Percentiles rank a stretch among this genome's conserved stretches.
These are phyloP conservation scores for Drosophila mojavensis DNA, from an alignment of 1,140 invertebrate genomes.

Conservation along the genomic window DNA sequence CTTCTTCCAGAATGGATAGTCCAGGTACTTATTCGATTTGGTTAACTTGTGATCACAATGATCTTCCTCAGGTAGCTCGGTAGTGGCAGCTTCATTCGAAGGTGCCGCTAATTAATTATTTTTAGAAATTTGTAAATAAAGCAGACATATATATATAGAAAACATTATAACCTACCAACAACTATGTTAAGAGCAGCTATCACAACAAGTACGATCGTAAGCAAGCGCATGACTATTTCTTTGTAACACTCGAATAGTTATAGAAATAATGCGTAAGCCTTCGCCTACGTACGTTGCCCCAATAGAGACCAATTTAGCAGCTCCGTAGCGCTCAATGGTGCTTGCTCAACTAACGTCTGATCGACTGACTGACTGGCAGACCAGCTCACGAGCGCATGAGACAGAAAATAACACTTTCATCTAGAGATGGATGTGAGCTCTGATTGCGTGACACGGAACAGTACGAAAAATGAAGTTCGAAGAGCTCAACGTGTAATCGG, in stretches of 20 bases:
- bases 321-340: slow-evolving; percentile 56
- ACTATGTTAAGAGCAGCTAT: slow-evolving; percentile 9
- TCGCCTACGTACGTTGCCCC: slow-evolving; percentile 52
- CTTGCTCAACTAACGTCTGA: slow-evolving; percentile 39
- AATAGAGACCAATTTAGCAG: slow-evolving; percentile 34
- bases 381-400: slow-evolving; percentile 8
- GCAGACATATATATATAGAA: neutral
- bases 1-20: slow-evolving; percentile 73
- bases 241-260: neutral
- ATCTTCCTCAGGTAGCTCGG: slow-evolving; percentile 2
- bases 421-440: neutral
- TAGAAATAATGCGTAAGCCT: slow-evolving; percentile 11
- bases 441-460: neutral
- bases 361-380: slow-evolving; percentile 20
- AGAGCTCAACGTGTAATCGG: too few relatives aligned
- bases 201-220: neutral
- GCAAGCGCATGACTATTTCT: slow-evolving; percentile 17
- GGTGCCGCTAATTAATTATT: slow-evolving; percentile 26
- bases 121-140: neutral
- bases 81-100: slow-evolving; percentile 35
- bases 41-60: slow-evolving; percentile 68
- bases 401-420: slow-evolving; percentile 14
- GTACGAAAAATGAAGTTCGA: neutral
- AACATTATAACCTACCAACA: slow-evolving; percentile 18
- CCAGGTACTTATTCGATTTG: slow-evolving; percentile 58